phyloP scores from a whole-genome alignment of 2,797 vertebrate genomes.

The Silurus lanzhouensis region DNA sequence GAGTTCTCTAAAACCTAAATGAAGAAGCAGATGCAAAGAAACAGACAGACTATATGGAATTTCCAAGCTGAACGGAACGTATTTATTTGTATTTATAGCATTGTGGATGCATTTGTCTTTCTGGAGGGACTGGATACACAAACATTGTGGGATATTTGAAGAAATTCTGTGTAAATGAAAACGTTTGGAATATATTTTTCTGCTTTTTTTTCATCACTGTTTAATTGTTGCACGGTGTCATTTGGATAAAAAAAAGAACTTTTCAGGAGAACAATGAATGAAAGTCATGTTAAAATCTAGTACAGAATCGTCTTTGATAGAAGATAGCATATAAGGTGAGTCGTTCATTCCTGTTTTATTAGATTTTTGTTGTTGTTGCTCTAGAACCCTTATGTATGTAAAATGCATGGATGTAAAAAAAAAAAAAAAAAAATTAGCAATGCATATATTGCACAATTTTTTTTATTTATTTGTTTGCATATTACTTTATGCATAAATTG shows the following conservation, averaged over 20 bases:
- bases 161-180: slow-evolving; percentile 33
- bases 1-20: slow-evolving; percentile 36
- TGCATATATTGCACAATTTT: not conserved
- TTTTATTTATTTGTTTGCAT: not conserved
- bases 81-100: not conserved
- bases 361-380: not conserved
- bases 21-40: slow-evolving; percentile 32
- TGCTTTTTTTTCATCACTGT: not conserved
- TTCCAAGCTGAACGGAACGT: slow-evolving; percentile 6
- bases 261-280: slow-evolving; percentile 37
- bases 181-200: not conserved
- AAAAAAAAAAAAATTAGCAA: not conserved
- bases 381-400: not conserved
- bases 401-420: not conserved
- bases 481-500: not conserved
- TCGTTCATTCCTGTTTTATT: not conserved
- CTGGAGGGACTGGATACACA: not conserved
- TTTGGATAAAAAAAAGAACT: not conserved
- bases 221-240: not conserved
- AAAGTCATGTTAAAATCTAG: slow-evolving; percentile 41
- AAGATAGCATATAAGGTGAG: slow-evolving; percentile 23
- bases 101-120: not conserved
- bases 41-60: slow-evolving; percentile 11
- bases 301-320: not conserved
- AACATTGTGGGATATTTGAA: not conserved